Conservation (phyloP, 2,113 vertebrate genomes). For the Bufo bufo region DNA sequence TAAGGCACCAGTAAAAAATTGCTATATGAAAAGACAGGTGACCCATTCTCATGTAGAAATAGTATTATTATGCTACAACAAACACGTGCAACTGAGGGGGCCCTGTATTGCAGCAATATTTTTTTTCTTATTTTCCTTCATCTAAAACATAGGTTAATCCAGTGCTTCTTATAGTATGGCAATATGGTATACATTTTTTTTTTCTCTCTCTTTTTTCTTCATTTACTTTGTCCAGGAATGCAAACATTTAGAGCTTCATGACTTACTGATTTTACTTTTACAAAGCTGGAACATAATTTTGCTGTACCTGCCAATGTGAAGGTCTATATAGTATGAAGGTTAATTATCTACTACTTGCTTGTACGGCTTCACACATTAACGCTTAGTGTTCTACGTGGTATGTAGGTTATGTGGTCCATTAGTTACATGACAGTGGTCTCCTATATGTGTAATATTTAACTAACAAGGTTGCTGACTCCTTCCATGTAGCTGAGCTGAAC, state of each 20-base stretch:
- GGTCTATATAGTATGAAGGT: background rate
- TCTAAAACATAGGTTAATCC: no score
- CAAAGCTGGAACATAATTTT: background rate
- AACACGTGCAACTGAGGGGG: no score
- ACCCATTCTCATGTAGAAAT: no score
- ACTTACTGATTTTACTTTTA: background rate
- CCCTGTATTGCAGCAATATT: no score
- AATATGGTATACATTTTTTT: no score
- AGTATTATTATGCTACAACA: no score
- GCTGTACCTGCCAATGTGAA: background rate
- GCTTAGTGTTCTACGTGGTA: background rate
- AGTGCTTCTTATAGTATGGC: no score
- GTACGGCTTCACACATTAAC: background rate
- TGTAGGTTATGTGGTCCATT: background rate
- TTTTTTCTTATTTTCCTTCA: no score
- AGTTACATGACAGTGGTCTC: background rate
- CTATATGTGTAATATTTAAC: constrained; percentile 31
- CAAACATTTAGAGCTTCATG: background rate
- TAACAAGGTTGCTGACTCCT: background rate
- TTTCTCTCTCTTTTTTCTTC: no score
- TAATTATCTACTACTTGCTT: background rate
- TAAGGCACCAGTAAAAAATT: no score
- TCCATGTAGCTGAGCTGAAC: background rate
- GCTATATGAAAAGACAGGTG: no score
- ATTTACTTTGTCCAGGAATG: no score